Evolutionary conservation across 2,113 vertebrate species (phyloP), one percentile per base, ranked within the genome.

Genomic region (Tragulus kanchil): DNA sequence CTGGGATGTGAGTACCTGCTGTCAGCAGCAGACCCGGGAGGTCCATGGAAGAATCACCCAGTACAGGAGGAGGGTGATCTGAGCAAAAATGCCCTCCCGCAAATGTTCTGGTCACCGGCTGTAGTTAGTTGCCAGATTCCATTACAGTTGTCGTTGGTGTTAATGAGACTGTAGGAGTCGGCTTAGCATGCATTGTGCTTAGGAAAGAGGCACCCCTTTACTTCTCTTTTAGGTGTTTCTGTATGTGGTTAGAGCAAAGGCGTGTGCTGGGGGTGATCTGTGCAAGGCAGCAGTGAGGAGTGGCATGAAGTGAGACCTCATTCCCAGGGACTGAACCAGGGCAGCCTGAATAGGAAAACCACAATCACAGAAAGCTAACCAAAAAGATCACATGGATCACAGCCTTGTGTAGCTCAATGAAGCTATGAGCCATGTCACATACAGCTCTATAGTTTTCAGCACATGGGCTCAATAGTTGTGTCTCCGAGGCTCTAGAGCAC

Each of bases 1-100:
- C 11, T 6, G 45, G 17, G 31, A 52, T 36, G 36, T 15, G 26
- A 73, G n/a, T 69, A 1, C 1, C 23, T 23, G 23, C 4, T 0
- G 25, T 12, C 11, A 26, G 69, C 12, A 17, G 73, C 19, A 1
- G 21, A 31, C 21, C n/a, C 0, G 1, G 28, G 17, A 31, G 16
- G 26, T 15, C 67, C 56, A 14, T 26, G 25, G 36, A 36, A 71
- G 75, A 69, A 79, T 3, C 31, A 19, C 26, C 31, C 0, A 2
- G 48, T 19, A 16, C 11, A 52, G n/a, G 17, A 50, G 45, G 23
- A 45, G 45, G 2, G 14, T 19, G 58, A 54, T 26, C 19, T 52
- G 5, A 42, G 64, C 36, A 86, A 85, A 67, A 23, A 58, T 19
- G 16, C 17, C 15, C 19, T 78, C 36, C 31, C 10, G 1, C 12